Evolutionary conservation across 2,797 vertebrate species (phyloP), one percentile per base, ranked within the genome.

Genomic region (Notolepis coatsorum): DNA sequence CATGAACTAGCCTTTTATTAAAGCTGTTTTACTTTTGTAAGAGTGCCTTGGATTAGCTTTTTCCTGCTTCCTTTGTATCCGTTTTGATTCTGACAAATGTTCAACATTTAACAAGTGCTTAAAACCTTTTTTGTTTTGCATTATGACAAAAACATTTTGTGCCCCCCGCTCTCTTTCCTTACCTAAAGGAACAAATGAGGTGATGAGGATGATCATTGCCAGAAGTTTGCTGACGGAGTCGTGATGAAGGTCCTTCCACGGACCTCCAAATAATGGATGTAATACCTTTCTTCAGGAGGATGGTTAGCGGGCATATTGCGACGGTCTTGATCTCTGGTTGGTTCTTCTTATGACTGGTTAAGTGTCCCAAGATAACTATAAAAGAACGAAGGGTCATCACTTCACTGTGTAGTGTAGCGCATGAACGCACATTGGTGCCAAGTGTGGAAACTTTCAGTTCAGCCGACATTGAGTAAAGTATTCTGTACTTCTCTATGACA

Each of bases 171-270:
- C 4, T 42, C 38, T 77, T 38, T 3, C 0, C 75, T 70, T 9
- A 7, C 45, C n/a, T 75, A 10, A 75, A 99, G 97, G 98, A 82
- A 96, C 95, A 73, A 98, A 97, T 3, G 98, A 99, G 79, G 96
- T 98, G 75, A 99, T 99, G 97, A 92, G 94, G 82, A 96, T 98
- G 95, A 94, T 98, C 7, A 93, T 98, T 65, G 94, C 96, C n/a
- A 86, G 95, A 69, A 95, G 77, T 78, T 91, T 99, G 39, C 86
- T 99, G 10, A 88, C 91, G 1, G 90, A 92, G 20, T 94, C 83
- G 25, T 84, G 82, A 93, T 71, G 17, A 38, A 41, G 24, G 37
- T 31, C 41, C 1, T 54, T 10, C 46, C 20, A 39, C 61, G 28
- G 28, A 35, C 20, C 37, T 12, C 17, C 2, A 23, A 5, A 17